Evolutionary conservation across 92 coral and sea anemone genomes (phyloP).

Genomic region (Siderastrea radians): DNA sequence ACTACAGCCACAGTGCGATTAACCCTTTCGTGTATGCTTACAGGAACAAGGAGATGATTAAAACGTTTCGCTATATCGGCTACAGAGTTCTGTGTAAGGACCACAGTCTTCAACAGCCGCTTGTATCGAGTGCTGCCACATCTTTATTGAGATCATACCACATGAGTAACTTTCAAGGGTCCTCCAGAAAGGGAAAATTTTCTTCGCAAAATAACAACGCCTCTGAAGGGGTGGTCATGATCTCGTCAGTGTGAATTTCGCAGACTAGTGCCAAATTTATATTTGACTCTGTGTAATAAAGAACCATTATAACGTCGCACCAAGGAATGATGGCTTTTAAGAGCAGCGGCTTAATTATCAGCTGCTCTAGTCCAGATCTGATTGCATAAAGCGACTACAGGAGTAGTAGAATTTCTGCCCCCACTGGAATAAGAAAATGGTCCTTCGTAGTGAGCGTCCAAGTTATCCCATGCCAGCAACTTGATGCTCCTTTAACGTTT

Average conservation of each 20-base stretch:
- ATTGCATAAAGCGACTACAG: no score
- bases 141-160: slow-evolving; percentile 11
- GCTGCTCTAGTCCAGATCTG: no score
- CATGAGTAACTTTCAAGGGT: neutral
- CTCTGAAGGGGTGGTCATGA: neutral
- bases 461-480: no score
- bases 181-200: neutral
- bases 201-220: neutral
- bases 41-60: slow-evolving; percentile 82
- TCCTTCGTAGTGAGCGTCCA: no score
- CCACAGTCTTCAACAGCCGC: slow-evolving; percentile 3
- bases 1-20: slow-evolving; percentile 85
- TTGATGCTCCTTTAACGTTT: no score
- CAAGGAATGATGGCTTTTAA: no score
- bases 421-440: no score
- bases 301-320: no score
- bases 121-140: neutral
- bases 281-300: no score
- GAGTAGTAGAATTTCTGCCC: no score
- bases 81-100: slow-evolving; percentile 49
- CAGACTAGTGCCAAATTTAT: no score
- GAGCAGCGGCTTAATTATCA: no score
- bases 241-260: neutral
- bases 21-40: slow-evolving; percentile 90
- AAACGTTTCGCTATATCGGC: slow-evolving; percentile 64